These are phyloP conservation scores for Diorhabda carinulata DNA, from an alignment of 1,140 invertebrate genomes.

Conservation along the genomic window DNA sequence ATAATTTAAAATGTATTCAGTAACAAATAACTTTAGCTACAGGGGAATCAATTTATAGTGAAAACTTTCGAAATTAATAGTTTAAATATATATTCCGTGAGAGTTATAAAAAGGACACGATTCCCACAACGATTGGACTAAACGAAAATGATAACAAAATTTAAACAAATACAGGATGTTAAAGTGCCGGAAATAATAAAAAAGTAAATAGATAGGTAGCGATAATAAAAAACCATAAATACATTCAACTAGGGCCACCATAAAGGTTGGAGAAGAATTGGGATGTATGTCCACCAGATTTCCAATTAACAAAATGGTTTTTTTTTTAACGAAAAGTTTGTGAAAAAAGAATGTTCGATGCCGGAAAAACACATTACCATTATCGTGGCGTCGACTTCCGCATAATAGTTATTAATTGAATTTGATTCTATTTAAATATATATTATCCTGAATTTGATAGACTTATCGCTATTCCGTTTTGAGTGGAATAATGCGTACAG, in stretches of 20 bases:
- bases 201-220: neutral
- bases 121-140: neutral
- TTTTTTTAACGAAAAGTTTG: neutral
- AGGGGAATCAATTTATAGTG: too few species aligned
- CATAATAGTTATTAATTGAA: slow-evolving; percentile 4
- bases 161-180: slow-evolving; percentile 1
- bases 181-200: neutral
- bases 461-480: slow-evolving; percentile 5
- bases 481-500: neutral
- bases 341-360: neutral
- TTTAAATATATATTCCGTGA: too few species aligned
- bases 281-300: neutral
- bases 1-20: too few species aligned
- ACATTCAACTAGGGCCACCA: neutral
- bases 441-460: slow-evolving; percentile 4
- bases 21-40: too few species aligned
- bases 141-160: neutral
- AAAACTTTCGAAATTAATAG: too few species aligned
- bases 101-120: too few species aligned
- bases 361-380: slow-evolving; percentile 6
- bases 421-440: slow-evolving; percentile 13
- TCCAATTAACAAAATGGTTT: neutral
- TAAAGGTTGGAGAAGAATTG: neutral
- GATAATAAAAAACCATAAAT: too few species aligned
- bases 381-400: slow-evolving; percentile 4